phyloP scores from a whole-genome alignment of 2,888 invertebrate species.

The Acrobasis consociella region DNA sequence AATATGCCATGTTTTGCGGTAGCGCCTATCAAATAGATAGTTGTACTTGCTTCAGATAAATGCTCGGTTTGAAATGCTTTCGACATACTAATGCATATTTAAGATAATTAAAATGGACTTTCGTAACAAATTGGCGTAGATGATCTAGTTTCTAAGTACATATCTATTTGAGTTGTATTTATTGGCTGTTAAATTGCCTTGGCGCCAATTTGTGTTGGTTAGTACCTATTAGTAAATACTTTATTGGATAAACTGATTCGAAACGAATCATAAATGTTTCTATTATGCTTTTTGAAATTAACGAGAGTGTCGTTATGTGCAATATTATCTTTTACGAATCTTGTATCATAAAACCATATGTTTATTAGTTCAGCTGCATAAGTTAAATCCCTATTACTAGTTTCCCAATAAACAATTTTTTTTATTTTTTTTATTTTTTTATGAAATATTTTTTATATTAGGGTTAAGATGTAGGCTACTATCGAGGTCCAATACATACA shows the following conservation, averaged over 20 bases:
- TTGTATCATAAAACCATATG: too few relatives aligned
- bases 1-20: conserved; percentile 6
- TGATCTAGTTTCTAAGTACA: conserved; percentile 24
- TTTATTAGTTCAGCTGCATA: not conserved
- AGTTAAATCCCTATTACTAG: not conserved
- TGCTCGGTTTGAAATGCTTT: conserved; percentile 31
- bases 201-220: not conserved
- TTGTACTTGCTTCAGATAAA: conserved; percentile 28
- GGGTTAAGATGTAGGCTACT: too few relatives aligned
- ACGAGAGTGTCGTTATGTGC: not conserved
- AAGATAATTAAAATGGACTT: conserved; percentile 30
- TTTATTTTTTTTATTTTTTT: too few relatives aligned
- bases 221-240: not conserved
- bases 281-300: not conserved
- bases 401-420: too few relatives aligned
- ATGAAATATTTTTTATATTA: too few relatives aligned
- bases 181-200: not conserved
- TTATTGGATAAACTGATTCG: not conserved
- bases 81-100: conserved; percentile 32
- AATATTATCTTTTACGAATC: not conserved
- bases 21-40: conserved; percentile 27
- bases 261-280: not conserved
- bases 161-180: conserved; percentile 9
- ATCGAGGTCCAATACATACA: too few relatives aligned
- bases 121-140: conserved; percentile 30